Conservation (phyloP, 1,140 invertebrate species). For the Lysiphlebus fabarum region DNA sequence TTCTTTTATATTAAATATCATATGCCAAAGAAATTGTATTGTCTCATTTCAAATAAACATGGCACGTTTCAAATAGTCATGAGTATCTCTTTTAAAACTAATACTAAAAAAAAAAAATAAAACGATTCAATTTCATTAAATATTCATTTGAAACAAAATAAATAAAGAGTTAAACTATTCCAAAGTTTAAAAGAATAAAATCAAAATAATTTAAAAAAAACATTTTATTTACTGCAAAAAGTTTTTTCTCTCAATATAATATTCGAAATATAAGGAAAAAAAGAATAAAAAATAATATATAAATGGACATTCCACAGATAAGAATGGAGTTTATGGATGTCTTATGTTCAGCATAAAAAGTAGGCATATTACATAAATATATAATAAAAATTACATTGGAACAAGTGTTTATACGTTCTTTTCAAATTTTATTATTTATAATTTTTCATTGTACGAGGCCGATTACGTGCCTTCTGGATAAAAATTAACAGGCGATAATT, state of each 20-base stretch:
- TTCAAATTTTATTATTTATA: too few relatives aligned
- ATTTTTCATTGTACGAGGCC: too few relatives aligned
- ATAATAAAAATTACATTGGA: conserved; percentile 18
- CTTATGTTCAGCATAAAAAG: conserved; percentile 17
- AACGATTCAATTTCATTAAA: background rate
- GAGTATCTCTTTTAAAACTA: conserved; percentile 6
- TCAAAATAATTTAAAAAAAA: background rate
- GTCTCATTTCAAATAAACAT: conserved; percentile 11
- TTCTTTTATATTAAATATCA: conserved; percentile 11
- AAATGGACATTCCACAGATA: conserved; percentile 1
- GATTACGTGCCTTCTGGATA: too few relatives aligned
- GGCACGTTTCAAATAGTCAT: conserved; percentile 12
- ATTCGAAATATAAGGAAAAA: conserved; percentile 2
- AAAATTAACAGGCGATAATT: too few relatives aligned
- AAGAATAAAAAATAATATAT: conserved; percentile 1
- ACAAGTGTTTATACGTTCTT: background rate
- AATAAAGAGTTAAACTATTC: too few relatives aligned
- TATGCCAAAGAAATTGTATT: conserved; percentile 22
- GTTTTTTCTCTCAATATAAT: background rate
- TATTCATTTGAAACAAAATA: background rate
- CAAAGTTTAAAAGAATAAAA: too few relatives aligned
- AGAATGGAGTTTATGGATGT: background rate
- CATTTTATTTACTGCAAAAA: background rate
- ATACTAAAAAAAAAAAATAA: background rate
- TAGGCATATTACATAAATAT: conserved; percentile 21